Evolutionary conservation across 2,113 vertebrate species (phyloP).

Genomic region (Pimephales promelas): DNA sequence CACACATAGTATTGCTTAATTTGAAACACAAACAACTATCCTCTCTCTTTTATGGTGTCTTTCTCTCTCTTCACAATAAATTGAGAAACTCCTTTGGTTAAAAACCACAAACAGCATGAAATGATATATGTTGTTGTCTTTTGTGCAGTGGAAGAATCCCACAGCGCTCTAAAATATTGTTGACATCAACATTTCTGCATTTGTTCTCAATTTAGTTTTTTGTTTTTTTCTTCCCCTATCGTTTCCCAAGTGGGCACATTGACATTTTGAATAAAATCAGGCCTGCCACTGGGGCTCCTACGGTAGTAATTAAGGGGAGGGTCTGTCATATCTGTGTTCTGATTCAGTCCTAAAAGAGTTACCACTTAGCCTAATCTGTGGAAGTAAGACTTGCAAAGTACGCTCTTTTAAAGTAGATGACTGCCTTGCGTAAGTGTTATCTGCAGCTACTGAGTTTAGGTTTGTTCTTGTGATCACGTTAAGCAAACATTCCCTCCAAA

Average conservation of each 20-base stretch:
- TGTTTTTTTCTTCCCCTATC: constrained; percentile 9
- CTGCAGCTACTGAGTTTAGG: neutral
- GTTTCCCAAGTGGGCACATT: constrained; percentile 57
- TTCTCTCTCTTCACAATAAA: constrained; percentile 38
- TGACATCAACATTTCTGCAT: constrained; percentile 65
- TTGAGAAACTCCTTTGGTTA: constrained; percentile 30
- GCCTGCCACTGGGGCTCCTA: constrained; percentile 48
- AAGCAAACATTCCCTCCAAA: neutral
- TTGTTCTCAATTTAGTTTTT: constrained; percentile 56
- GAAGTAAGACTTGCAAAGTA: neutral
- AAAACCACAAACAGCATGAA: constrained; percentile 40
- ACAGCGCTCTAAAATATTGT: constrained; percentile 59
- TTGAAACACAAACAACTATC: neutral
- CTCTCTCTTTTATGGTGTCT: neutral
- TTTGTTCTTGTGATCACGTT: too few relatives aligned
- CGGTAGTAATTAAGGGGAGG: constrained; percentile 53
- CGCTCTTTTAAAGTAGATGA: neutral
- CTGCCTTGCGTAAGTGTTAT: neutral
- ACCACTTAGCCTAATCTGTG: constrained; percentile 24
- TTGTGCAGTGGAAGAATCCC: constrained; percentile 39
- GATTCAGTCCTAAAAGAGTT: constrained; percentile 12
- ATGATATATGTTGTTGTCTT: constrained; percentile 57
- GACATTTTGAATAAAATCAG: constrained; percentile 63
- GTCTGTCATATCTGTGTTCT: constrained; percentile 53
- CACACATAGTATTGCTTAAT: constrained; percentile 22